These are phyloP conservation scores for Sphenodon punctatus DNA, from an alignment of 2,797 vertebrate species.

Conservation along the genomic window DNA sequence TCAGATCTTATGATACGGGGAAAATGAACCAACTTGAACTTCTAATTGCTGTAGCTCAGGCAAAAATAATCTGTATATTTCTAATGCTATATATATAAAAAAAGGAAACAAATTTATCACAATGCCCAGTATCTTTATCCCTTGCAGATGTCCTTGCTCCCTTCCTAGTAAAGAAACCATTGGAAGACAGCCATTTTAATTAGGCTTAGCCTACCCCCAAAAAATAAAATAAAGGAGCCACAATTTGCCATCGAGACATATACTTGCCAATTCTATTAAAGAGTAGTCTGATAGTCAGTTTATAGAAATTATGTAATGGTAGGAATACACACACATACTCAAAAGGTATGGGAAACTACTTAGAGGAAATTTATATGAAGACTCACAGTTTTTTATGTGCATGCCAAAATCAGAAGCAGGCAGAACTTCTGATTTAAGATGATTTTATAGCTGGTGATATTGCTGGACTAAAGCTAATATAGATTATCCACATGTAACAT, in stretches of 20 bases:
- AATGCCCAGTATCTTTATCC: conserved; percentile 42
- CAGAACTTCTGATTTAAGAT: conserved; percentile 11
- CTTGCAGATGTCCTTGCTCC: conserved; percentile 40
- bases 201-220: conserved; percentile 32
- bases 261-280: conserved; percentile 55
- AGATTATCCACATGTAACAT: conserved; percentile 1
- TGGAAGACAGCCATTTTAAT: conserved; percentile 68
- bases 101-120: conserved; percentile 29
- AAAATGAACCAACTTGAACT: neutral
- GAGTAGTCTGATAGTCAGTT: neutral
- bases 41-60: neutral
- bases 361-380: conserved; percentile 38
- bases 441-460: conserved; percentile 27
- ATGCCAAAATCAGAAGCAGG: conserved; percentile 6
- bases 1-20: neutral
- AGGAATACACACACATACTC: conserved; percentile 23
- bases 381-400: conserved; percentile 17
- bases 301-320: conserved; percentile 46
- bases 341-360: conserved; percentile 4
- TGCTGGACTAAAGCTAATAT: conserved; percentile 7
- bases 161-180: conserved; percentile 41
- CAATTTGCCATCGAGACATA: conserved; percentile 52
- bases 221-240: neutral
- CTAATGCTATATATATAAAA: conserved; percentile 22
- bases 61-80: conserved; percentile 17